Percentiles rank a stretch among this genome's conserved stretches.
Conservation (phyloP, 2,113 vertebrate species). For the Oxyruncus cristatus region DNA sequence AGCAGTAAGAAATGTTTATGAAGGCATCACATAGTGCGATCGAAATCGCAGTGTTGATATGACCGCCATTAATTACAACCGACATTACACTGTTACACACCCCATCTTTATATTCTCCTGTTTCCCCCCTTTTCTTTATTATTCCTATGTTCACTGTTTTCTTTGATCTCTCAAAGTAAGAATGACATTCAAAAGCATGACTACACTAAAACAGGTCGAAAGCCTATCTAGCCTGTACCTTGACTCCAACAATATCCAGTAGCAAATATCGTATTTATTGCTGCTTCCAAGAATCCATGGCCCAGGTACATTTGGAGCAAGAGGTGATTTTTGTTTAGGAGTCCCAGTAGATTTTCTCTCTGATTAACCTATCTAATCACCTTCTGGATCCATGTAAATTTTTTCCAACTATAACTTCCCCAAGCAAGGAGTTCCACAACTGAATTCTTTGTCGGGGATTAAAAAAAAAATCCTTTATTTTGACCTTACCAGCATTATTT, state of each 20-base stretch:
- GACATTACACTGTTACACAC: not conserved
- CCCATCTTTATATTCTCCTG: not conserved
- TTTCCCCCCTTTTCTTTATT: not conserved
- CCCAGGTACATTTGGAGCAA: not conserved
- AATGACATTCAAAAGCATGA: not conserved
- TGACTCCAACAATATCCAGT: not conserved
- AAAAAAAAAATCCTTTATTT: not conserved
- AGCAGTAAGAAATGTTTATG: not conserved
- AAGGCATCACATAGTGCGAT: not conserved
- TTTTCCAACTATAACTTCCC: not conserved
- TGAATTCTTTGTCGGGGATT: not conserved
- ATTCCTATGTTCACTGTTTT: not conserved
- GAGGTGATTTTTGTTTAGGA: not conserved
- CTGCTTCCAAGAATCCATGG: not conserved
- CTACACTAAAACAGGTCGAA: not conserved
- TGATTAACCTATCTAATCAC: not conserved
- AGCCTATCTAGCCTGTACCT: not conserved
- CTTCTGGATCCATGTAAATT: not conserved
- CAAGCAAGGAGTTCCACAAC: not conserved
- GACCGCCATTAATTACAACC: not conserved
- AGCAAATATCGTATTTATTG: not conserved
- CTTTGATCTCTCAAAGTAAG: not conserved
- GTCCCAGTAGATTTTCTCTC: not conserved
- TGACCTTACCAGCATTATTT: not conserved
- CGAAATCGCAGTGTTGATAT: not conserved